Base-by-base conservation (phyloP, 2,797 vertebrate species). In the Xerus rutilus region DNA sequence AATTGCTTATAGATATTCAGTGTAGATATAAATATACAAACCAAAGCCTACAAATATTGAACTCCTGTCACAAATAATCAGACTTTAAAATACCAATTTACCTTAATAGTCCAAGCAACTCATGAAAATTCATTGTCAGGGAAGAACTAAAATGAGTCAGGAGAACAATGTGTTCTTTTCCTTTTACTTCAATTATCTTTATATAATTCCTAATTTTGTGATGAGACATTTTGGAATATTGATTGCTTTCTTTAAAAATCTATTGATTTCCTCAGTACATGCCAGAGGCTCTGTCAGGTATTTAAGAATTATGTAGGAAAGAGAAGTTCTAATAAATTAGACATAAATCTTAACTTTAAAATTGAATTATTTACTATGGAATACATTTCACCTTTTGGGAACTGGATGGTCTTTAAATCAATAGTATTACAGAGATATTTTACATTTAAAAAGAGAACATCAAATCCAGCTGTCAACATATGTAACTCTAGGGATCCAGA, bases 41-140 rank as follows among this genome's bases (percentile, higher is more conserved):
- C 64, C 89, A 91, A 93, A 73, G 83, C 70, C 52, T 76, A 69
- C 62, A 85, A 92, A 92, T 84, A 76, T 65, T 74, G 32, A 79
- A 95, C 14, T 91, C 83, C 35, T 91, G 43, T 84, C 78, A 83
- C 45, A 95, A 90, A 91, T 77, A 96, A 96, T 86, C 86, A 62
- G 67, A 89, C 54, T 83, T 96, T 73, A 94, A 95, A 96, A 91
- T 77, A 95, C 54, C 86, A 96, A 76, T 96, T 97, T 95, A 86
- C 92, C n/a, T 95, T 89, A 90, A 93, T 54, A 91, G 86, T 69
- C 78, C 65, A 83, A 96, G 43, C 20, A 94, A 39, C 23, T 91
- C 47, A 94, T 90, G n/a, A 95, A 97, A 95, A 97, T 95, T 89
- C 70, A 89, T 77, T 96, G 43, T 83, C 45, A 84, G 10, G 64